Evolutionary conservation across 2,797 vertebrate genomes (phyloP), one percentile per base, ranked within the genome.

Genomic region (Eurystomus glaucurus): DNA sequence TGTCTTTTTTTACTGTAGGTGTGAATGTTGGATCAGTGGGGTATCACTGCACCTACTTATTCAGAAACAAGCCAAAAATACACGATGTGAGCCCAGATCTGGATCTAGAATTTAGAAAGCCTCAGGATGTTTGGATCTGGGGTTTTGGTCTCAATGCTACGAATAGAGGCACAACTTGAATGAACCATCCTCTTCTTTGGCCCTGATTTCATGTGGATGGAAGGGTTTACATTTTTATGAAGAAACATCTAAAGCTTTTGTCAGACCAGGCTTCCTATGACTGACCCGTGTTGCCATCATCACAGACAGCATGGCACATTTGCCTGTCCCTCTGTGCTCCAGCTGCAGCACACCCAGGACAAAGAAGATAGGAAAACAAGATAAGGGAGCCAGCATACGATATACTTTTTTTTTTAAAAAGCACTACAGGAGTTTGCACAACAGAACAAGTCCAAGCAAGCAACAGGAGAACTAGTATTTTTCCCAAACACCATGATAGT

Each of bases 401-500:
- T 46, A 31, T 90, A 29, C 4, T 52, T 65, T 65, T 58, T 33
- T 52, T 52, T 87, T 83, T 51, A 88, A 95, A 94, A 75, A 65
- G 15, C 35, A 65, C 75, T 62, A 13, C 26, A 88, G 81, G 69
- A 93, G 28, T 72, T 92, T 93, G 46, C 46, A 94, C 68, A 95
- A 76, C 26, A n/a, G 83, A 96, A 91, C 95, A 94, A 93, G 94
- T 95, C 84, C 68, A 95, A 91, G 85, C 94, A 95, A 81, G 96
- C 96, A 96, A 97, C 52, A 93, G 86, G 79, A 97, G 97, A 97
- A 85, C 58, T 84, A 92, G 61, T 96, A 55, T 66, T 97, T 95
- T 96, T 95, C 97, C 86, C 95, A 94, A 94, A 89, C 94, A 97
- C 95, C 94, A 68, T 62, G 95, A 97, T 97, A 97, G 94, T 98